These are phyloP conservation scores for Heliconius hermathena DNA, from an alignment of 1,140 invertebrate genomes.

Conservation along the genomic window DNA sequence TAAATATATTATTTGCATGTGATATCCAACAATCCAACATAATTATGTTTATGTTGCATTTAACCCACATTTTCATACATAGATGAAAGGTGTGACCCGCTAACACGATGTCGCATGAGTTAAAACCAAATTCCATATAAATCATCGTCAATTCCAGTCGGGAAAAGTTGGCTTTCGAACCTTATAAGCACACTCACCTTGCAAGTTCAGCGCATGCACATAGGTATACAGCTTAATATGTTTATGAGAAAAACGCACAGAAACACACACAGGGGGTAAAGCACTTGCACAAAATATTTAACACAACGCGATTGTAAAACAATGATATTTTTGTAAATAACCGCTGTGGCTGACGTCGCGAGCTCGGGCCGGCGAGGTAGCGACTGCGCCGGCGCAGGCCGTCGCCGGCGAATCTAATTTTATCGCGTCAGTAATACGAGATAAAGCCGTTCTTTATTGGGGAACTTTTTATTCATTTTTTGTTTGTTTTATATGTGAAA, in stretches of 20 bases:
- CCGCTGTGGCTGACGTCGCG: constrained; percentile 50
- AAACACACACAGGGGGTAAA: constrained; percentile 54
- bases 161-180: constrained; percentile 55
- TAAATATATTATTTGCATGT: neutral
- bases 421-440: constrained; percentile 78
- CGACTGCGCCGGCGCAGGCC: constrained; percentile 55
- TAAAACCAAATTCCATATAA: constrained; percentile 40
- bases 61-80: constrained; percentile 19
- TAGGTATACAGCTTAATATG: constrained; percentile 46
- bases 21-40: neutral
- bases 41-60: constrained; percentile 12
- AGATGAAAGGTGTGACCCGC: constrained; percentile 36
- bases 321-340: constrained; percentile 44
- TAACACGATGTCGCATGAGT: constrained; percentile 27
- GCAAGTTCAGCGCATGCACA: constrained; percentile 61
- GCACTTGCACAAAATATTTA: constrained; percentile 69
- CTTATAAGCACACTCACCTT: constrained; percentile 62
- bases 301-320: constrained; percentile 60
- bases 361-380: constrained; percentile 67
- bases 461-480: constrained; percentile 60
- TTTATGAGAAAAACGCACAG: constrained; percentile 45
- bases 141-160: constrained; percentile 43
- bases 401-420: constrained; percentile 72
- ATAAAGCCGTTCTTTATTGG: constrained; percentile 77
- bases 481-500: constrained; percentile 65